Conservation (phyloP, 2,888 invertebrate species). For the Aleiodes alternator region DNA sequence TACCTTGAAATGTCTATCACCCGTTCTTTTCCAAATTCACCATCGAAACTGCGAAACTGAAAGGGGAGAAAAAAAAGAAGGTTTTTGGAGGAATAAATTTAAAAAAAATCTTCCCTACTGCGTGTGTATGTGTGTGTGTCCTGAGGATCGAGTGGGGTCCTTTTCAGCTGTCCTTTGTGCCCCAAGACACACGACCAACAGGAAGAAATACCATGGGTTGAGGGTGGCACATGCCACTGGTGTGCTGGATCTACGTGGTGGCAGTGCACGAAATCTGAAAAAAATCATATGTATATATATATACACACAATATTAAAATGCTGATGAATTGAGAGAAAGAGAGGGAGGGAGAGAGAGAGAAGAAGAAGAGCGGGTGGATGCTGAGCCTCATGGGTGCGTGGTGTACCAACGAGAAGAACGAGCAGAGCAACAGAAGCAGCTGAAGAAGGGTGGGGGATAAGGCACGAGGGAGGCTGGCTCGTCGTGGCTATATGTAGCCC, state of each 20-base stretch:
- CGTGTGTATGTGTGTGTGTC: background rate
- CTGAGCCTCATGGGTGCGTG: slow-evolving; percentile 7
- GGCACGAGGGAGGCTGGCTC: slow-evolving; percentile 67
- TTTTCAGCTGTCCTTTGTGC: slow-evolving; percentile 47
- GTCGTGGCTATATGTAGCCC: slow-evolving; percentile 73
- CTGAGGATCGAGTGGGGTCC: slow-evolving; percentile 24
- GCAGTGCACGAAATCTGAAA: slow-evolving; percentile 31
- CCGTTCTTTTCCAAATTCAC: slow-evolving; percentile 7
- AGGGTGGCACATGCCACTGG: slow-evolving; percentile 39
- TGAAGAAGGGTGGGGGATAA: slow-evolving; percentile 53
- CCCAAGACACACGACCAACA: slow-evolving; percentile 9
- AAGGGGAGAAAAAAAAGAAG: too few species aligned
- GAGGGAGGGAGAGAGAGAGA: slow-evolving; percentile 54
- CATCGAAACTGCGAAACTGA: background rate
- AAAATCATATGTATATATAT: slow-evolving; percentile 8
- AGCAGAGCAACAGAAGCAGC: slow-evolving; percentile 48
- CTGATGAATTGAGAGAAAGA: background rate
- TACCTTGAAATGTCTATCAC: too few species aligned
- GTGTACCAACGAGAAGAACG: slow-evolving; percentile 41
- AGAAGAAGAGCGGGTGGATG: slow-evolving; percentile 22
- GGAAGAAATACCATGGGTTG: slow-evolving; percentile 32
- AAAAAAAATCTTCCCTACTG: background rate
- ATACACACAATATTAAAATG: slow-evolving; percentile 1
- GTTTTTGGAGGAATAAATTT: background rate
- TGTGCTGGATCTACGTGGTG: slow-evolving; percentile 25